Evolutionary conservation across 2,888 invertebrate genomes (phyloP), one percentile per base, ranked within the genome.

Genomic region (Eupithecia exiguata): DNA sequence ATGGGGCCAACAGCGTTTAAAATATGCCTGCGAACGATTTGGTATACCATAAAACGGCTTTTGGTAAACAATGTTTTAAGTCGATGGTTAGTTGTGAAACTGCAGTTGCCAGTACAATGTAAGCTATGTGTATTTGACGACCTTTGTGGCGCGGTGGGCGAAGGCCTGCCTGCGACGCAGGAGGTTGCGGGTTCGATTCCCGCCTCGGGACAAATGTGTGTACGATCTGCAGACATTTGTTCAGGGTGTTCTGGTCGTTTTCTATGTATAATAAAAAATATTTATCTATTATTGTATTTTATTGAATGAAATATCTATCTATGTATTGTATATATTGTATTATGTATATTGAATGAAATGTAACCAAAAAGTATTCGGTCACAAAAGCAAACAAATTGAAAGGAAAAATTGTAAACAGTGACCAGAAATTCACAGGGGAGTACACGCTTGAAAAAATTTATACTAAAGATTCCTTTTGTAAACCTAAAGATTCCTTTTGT

Each of bases 1-100:
- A 79, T 78, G 80, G 70, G 75, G 71, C 67, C 71, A 77, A 73
- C 30, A 30, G 30, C 25, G 43, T 40, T 49, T 66, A 5, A 25
- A 25, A 65, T 65, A 38, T 36, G 38, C 63, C n/a, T 12, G 63
- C 10, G 38, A 35, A 36, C 30, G 35, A 18, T 63, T 63, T 36
- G 12, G 35, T 38, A 1, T 3, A 38, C 4, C n/a, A 62, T n/a
- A 18, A 63, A 65, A n/a, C 12, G 16, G 9, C 5, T 65, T 65
- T 65, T n/a, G n/a, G 36, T 12, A 35, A 18, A 35, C 61, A 30
- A 53, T 58, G 25, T 58, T 58, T 49, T 9, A 10, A 53, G 21
- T 53, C 53, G 12, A 53, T 9, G 53, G 12, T 49, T 49, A 49
- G 0, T n/a, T 21, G 21, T 10, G 10, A 53, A 21, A 53, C 53